These are phyloP conservation scores for Nephotettix cincticeps DNA, from an alignment of 1,140 invertebrate species.

Conservation along the genomic window DNA sequence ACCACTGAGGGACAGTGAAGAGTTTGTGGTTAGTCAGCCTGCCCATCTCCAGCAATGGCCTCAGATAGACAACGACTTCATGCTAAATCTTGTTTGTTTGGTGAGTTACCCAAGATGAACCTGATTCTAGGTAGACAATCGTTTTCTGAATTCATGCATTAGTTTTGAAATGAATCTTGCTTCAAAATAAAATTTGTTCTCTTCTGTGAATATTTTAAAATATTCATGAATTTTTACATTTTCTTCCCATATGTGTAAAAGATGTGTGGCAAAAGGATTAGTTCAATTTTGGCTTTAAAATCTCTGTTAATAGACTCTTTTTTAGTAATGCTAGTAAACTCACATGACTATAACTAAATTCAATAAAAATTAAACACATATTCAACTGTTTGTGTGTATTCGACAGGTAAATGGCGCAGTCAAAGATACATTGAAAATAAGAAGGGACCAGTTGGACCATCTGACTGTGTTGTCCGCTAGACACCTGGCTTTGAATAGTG, in stretches of 20 bases:
- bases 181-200: no score
- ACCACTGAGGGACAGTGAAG: slow-evolving; percentile 52
- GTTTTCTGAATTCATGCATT: no score
- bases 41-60: slow-evolving; percentile 80
- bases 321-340: neutral
- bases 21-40: slow-evolving; percentile 62
- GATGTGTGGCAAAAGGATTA: neutral
- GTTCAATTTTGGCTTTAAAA: slow-evolving; percentile 8
- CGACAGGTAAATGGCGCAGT: slow-evolving; percentile 30
- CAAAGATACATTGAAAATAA: slow-evolving; percentile 29
- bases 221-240: neutral
- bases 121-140: no score
- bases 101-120: no score
- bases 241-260: neutral
- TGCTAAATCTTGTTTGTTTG: slow-evolving; percentile 5
- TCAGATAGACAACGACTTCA: slow-evolving; percentile 68
- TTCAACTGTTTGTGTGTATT: no score
- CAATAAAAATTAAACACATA: neutral
- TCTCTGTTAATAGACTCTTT: neutral
- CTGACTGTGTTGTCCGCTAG: slow-evolving; percentile 32
- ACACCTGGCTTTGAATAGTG: slow-evolving; percentile 24
- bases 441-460: slow-evolving; percentile 11
- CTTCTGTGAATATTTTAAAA: no score
- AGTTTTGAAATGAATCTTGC: no score
- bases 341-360: neutral